Conservation (phyloP, 2,888 invertebrate species). For the Buathra laborator region DNA sequence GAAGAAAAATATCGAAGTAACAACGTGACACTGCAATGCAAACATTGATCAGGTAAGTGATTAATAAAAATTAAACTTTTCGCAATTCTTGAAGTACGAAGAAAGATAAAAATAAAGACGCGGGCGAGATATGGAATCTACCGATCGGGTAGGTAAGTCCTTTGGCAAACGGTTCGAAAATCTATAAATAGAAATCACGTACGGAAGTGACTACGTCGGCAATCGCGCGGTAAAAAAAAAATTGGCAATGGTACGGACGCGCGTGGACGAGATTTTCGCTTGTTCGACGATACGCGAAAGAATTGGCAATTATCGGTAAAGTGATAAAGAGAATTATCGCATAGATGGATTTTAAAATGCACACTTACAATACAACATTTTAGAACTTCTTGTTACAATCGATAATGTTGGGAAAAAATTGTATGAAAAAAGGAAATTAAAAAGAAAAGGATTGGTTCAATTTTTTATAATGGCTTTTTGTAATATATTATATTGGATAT, state of each 20-base stretch:
- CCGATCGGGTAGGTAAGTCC: constrained; percentile 18
- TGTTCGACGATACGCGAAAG: constrained; percentile 48
- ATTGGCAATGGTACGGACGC: constrained; percentile 75
- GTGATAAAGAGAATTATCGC: not conserved
- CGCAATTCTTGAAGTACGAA: not conserved
- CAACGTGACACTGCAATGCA: not conserved
- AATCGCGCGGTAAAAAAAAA: constrained; percentile 70
- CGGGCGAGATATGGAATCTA: constrained; percentile 16
- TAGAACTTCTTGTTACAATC: too few relatives aligned
- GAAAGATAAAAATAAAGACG: not conserved
- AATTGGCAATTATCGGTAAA: constrained; percentile 5
- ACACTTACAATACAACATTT: not conserved
- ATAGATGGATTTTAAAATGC: not conserved
- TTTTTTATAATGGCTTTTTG: too few relatives aligned
- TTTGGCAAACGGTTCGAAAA: constrained; percentile 45
- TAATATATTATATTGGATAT: too few relatives aligned
- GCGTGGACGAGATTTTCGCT: constrained; percentile 52
- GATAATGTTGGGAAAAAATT: too few relatives aligned
- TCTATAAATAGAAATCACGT: constrained; percentile 53
- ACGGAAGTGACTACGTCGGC: constrained; percentile 67
- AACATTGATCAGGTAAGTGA: constrained; percentile 41
- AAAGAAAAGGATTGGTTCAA: too few relatives aligned
- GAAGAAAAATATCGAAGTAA: constrained; percentile 5
- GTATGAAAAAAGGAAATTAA: too few relatives aligned
- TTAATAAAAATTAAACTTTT: constrained; percentile 1